phyloP scores from a whole-genome alignment of 2,797 vertebrate genomes.

The Premnoplex brunnescens region DNA sequence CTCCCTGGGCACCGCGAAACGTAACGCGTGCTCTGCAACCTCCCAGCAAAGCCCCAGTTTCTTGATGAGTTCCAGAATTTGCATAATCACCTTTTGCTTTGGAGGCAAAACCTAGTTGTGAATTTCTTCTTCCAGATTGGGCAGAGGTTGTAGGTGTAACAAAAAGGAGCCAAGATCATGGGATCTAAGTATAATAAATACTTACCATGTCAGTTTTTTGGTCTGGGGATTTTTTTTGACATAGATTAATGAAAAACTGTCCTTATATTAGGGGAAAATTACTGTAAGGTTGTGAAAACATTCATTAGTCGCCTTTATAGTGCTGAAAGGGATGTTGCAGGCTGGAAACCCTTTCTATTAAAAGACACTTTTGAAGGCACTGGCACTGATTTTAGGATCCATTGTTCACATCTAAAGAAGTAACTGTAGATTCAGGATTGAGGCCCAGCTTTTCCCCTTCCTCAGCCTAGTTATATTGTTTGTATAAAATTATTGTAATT shows the following conservation, averaged over 20 bases:
- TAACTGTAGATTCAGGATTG: neutral
- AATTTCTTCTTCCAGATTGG: neutral
- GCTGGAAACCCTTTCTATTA: neutral
- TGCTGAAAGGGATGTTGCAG: neutral
- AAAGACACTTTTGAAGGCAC: neutral
- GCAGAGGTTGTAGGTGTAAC: neutral
- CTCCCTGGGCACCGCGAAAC: neutral
- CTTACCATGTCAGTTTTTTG: neutral
- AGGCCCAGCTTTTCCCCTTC: neutral
- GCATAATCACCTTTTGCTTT: neutral
- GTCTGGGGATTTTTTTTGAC: neutral
- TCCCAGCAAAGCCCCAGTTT: neutral
- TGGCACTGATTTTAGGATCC: neutral
- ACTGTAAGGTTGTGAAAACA: neutral
- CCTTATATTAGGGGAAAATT: neutral
- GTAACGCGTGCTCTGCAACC: neutral
- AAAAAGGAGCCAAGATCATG: neutral
- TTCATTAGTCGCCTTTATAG: neutral
- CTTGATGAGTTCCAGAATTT: fast-evolving
- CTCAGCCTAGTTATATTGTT: neutral
- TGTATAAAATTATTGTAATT: neutral
- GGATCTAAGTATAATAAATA: neutral
- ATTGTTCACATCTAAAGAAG: neutral
- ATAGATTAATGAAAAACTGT: neutral
- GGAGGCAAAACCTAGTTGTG: neutral